phyloP scores from a whole-genome alignment of 2,888 invertebrate species.

The Sphinx pinastri region DNA sequence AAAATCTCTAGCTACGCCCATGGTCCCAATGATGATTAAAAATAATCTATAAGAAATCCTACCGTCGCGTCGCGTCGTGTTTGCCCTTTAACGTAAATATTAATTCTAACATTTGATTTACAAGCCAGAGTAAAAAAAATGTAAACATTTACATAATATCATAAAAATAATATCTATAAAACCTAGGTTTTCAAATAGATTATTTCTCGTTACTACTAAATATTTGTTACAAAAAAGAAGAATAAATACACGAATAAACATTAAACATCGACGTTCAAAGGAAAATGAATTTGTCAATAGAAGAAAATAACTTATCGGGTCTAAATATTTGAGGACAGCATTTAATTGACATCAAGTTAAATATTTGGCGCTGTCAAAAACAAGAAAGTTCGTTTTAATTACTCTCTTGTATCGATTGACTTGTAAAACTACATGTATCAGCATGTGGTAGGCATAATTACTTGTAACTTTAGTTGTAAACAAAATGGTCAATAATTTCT shows the following conservation, averaged over 20 bases:
- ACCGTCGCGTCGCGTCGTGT: too few species aligned
- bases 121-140: too few species aligned
- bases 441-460: neutral
- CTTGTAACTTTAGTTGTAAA: neutral
- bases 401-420: constrained; percentile 6
- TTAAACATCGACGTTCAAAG: neutral
- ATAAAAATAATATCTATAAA: too few species aligned
- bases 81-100: too few species aligned
- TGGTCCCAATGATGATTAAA: too few species aligned
- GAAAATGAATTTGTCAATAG: neutral
- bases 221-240: neutral
- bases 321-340: neutral
- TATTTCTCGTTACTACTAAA: neutral
- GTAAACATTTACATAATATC: too few species aligned
- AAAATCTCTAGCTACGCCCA: too few species aligned
- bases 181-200: neutral
- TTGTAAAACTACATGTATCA: neutral
- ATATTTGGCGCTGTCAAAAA: constrained; percentile 39
- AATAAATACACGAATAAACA: neutral
- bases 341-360: constrained; percentile 14
- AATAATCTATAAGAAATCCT: too few species aligned
- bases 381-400: constrained; percentile 20
- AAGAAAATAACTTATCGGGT: constrained; percentile 1
- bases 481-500: too few species aligned
- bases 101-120: too few species aligned